A percentile compares a stretch with the other conserved stretches of the same genome.
These are phyloP conservation scores for Phylloscopus collybita DNA, from an alignment of 2,797 vertebrate genomes.

Conservation along the genomic window DNA sequence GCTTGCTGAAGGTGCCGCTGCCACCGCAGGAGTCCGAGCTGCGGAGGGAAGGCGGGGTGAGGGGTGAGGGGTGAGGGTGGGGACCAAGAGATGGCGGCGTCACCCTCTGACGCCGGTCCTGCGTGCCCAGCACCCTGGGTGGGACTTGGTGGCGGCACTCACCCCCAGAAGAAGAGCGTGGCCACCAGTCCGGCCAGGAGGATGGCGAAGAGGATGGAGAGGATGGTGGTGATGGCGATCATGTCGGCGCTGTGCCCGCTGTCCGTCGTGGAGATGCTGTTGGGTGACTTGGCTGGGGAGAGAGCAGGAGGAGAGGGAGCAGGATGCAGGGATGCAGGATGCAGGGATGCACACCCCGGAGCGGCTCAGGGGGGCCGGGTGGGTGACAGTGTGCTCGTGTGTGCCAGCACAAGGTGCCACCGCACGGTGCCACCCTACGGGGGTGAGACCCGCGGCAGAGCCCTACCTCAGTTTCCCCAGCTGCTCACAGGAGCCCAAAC, in stretches of 20 bases:
- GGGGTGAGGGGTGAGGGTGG: not conserved
- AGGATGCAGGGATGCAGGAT: not conserved
- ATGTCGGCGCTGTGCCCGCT: not conserved
- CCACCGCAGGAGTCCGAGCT: not conserved
- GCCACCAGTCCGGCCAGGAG: slow-evolving; percentile 38
- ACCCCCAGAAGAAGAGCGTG: slow-evolving; percentile 37
- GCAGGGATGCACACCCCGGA: fast-evolving
- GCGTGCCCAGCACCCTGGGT: not conserved
- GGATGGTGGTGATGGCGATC: slow-evolving; percentile 53
- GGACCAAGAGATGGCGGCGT: fast-evolving
- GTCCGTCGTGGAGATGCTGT: fast-evolving
- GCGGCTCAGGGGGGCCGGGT: fast-evolving
- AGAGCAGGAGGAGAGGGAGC: not conserved
- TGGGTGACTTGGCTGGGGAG: not conserved
- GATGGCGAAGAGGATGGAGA: slow-evolving; percentile 50
- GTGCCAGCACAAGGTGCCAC: fast-evolving
- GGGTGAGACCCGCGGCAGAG: not conserved
- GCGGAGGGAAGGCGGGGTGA: not conserved
- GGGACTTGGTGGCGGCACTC: not conserved
- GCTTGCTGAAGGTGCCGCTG: not conserved
- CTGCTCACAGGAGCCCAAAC: not conserved
- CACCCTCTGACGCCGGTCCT: not conserved
- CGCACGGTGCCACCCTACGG: fast-evolving
- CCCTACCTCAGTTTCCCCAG: not conserved
- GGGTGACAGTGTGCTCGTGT: fast-evolving